Evolutionary conservation across 2,888 invertebrate genomes (phyloP), one percentile per base, ranked within the genome.

Genomic region (Eulithis prunata): DNA sequence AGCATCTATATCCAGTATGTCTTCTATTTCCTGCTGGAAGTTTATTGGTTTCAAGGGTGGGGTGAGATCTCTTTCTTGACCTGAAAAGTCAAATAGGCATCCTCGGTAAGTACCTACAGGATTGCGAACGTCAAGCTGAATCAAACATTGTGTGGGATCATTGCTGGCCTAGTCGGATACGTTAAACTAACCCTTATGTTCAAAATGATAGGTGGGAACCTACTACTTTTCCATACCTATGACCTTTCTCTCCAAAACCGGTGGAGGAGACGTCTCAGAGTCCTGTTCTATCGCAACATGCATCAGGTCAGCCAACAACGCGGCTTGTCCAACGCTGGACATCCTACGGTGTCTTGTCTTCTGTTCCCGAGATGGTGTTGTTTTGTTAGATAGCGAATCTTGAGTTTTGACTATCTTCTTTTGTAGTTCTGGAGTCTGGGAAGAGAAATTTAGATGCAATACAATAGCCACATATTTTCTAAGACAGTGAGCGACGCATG

Each of bases 21-120:
- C 92, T 74, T 92, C 93, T n/a, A 83, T 81, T 65, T 93, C 92
- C 73, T 90, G 88, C 61, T 89, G 90, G 7, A 87, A 80, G 66
- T 86, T 90, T 4, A 62, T 57, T 13, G 69, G 69, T 43, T 68
- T 57, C 8, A 79, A 73, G 3, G 81, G 76, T 8, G 83, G 78
- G 0, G 83, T 80, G 41, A 88, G 88, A 55, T 91, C 91, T 71
- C 90, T 81, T 75, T 92, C 92, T 85, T 91, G 91, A 7, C 89
- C 91, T 91, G 32, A 45, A 11, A 28, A n/a, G 6, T 11, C 21
- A 21, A 43, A 36, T 36, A 13, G 13, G 5, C 45, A 45, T 11
- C 41, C 32, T 32, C 6, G 1, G 32, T 32, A 41, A 8, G 21
- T 21, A 21, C 21, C 21, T 41, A 41, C n/a, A 12, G 13, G 45